These are phyloP conservation scores for Drosophila takahashii DNA, from an alignment of 1,140 invertebrate species.

Conservation along the genomic window DNA sequence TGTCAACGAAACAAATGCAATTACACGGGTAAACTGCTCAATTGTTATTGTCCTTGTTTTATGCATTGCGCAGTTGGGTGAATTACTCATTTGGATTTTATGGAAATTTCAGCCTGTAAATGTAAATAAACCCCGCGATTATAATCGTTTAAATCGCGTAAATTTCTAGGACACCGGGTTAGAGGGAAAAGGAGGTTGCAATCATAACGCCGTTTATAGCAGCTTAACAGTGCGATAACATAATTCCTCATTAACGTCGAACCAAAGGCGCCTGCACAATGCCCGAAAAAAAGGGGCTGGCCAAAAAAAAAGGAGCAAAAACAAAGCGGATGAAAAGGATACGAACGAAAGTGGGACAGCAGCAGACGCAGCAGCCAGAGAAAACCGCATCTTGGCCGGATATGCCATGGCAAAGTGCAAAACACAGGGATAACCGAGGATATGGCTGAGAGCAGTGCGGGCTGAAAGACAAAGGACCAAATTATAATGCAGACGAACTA, in stretches of 20 bases:
- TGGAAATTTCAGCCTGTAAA: constrained; percentile 11
- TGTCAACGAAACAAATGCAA: constrained; percentile 51
- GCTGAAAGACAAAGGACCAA: constrained; percentile 62
- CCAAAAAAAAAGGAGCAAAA: constrained; percentile 29
- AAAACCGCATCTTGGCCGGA: constrained; percentile 53
- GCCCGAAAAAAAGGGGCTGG: constrained; percentile 21
- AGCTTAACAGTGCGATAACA: constrained; percentile 73
- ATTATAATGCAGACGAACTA: constrained; percentile 69
- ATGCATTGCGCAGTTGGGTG: constrained; percentile 31
- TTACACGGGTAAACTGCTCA: constrained; percentile 48
- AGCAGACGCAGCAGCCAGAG: constrained; percentile 15
- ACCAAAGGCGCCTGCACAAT: constrained; percentile 52
- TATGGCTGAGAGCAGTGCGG: constrained; percentile 27
- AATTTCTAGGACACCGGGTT: constrained; percentile 17
- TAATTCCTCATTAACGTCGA: constrained; percentile 76
- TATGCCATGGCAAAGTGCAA: constrained; percentile 62
- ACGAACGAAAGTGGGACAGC: constrained; percentile 25
- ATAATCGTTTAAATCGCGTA: neutral
- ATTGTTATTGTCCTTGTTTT: constrained; percentile 51
- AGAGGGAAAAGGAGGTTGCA: neutral
- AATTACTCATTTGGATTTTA: constrained; percentile 36
- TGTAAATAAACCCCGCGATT: neutral
- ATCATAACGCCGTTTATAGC: constrained; percentile 34
- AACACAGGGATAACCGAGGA: constrained; percentile 58
- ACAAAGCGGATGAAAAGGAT: constrained; percentile 36